These are phyloP conservation scores for Drosophila parabipectinata DNA, from an alignment of 1,140 invertebrate genomes.

Conservation along the genomic window DNA sequence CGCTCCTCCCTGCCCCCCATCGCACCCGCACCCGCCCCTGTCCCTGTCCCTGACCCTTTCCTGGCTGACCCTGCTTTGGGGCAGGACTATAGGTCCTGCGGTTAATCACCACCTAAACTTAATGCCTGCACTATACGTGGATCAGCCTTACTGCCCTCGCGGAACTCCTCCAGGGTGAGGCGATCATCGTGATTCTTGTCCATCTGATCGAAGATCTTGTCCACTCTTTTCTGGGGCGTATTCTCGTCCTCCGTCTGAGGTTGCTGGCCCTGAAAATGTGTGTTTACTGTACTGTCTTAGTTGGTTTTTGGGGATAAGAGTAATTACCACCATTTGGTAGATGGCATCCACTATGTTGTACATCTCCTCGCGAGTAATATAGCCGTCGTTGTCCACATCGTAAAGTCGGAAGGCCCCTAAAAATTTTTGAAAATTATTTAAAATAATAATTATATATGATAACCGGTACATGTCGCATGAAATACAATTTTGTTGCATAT, in stretches of 20 bases:
- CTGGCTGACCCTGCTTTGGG: too few relatives aligned
- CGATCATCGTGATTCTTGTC: constrained; percentile 98
- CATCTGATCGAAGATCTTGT: constrained; percentile 99
- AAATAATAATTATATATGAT: background rate
- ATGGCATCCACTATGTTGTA: constrained; percentile 99
- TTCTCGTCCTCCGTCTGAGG: constrained; percentile 96
- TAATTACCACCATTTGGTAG: constrained; percentile 98
- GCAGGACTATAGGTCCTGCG: constrained; percentile 55
- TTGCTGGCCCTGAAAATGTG: constrained; percentile 90
- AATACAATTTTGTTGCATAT: too few relatives aligned
- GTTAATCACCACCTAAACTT: constrained; percentile 88
- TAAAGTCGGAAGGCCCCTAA: constrained; percentile 98
- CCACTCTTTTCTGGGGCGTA: constrained; percentile 97
- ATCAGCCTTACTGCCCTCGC: constrained; percentile 99
- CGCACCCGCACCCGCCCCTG: constrained; percentile 2
- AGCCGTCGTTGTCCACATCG: constrained; percentile 98
- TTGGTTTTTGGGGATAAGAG: background rate
- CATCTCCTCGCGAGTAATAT: constrained; percentile 98
- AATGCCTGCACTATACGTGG: constrained; percentile 98
- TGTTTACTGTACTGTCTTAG: background rate
- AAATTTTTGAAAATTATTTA: background rate
- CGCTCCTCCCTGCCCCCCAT: constrained; percentile 23
- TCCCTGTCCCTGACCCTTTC: background rate
- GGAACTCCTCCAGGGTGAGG: constrained; percentile 92
- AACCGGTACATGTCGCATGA: background rate